These are phyloP conservation scores for Crossocerus cetratus DNA, from an alignment of 2,888 invertebrate species.

Conservation along the genomic window DNA sequence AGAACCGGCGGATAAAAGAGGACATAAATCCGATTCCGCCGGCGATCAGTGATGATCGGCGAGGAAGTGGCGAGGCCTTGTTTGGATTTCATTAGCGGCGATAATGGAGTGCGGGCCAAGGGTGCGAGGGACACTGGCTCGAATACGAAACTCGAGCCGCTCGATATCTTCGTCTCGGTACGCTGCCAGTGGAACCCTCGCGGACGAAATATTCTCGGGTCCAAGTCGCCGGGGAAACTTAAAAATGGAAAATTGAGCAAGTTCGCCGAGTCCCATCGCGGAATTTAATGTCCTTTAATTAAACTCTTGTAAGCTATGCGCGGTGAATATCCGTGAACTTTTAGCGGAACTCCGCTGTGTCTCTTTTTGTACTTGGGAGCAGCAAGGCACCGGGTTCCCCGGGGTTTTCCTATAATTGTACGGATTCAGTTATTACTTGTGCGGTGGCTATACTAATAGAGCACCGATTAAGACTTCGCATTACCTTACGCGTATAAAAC, in stretches of 20 bases:
- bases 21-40: no score
- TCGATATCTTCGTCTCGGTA: slow-evolving; percentile 33
- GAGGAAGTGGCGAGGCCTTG: background rate
- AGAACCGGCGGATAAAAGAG: no score
- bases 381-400: no score
- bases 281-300: background rate
- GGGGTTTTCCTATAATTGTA: no score
- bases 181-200: slow-evolving; percentile 15
- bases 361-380: no score
- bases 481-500: no score
- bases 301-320: background rate
- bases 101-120: slow-evolving; percentile 14
- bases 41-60: no score
- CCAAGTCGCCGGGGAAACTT: background rate
- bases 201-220: slow-evolving; percentile 1
- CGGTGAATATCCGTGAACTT: background rate
- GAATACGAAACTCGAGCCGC: slow-evolving; percentile 32
- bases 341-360: no score
- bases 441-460: no score
- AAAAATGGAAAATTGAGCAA: slow-evolving; percentile 11
- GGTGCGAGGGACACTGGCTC: background rate
- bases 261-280: background rate
- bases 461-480: no score
- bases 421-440: no score
- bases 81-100: slow-evolving; percentile 39